These are phyloP conservation scores for Melanotaenia maccullochi DNA, from an alignment of 2,797 vertebrate genomes.

Conservation along the genomic window DNA sequence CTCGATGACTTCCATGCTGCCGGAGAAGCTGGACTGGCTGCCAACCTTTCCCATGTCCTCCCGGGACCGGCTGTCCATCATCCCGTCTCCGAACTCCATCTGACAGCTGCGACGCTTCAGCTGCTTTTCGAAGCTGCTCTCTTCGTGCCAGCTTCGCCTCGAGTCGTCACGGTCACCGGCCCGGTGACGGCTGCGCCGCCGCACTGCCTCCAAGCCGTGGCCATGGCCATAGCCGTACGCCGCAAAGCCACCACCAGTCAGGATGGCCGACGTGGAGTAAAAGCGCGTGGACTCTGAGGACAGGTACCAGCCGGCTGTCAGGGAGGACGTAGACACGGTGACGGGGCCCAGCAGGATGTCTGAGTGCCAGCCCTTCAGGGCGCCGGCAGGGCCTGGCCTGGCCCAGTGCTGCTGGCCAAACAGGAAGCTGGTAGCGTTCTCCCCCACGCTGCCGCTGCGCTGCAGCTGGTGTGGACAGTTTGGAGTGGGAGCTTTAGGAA, in stretches of 20 bases:
- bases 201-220: constrained; percentile 84
- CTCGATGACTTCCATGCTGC: constrained; percentile 97
- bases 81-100: constrained; percentile 93
- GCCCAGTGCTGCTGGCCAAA: constrained; percentile 90
- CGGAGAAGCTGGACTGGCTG: constrained; percentile 91
- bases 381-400: constrained; percentile 74
- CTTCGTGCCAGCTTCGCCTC: constrained; percentile 95
- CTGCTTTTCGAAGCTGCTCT: constrained; percentile 97
- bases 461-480: constrained; percentile 79
- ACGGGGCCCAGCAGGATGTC: constrained; percentile 90
- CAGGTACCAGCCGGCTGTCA: constrained; percentile 90
- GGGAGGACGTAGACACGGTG: constrained; percentile 77
- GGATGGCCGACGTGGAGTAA: constrained; percentile 88
- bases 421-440: constrained; percentile 85
- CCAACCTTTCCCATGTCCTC: constrained; percentile 88
- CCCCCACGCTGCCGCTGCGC: constrained; percentile 90
- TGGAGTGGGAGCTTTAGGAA: constrained; percentile 38
- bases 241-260: constrained; percentile 67
- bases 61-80: constrained; percentile 84
- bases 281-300: constrained; percentile 87
- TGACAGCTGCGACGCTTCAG: constrained; percentile 96
- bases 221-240: constrained; percentile 84
- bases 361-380: constrained; percentile 94
- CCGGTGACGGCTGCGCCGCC: constrained; percentile 86
- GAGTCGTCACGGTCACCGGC: constrained; percentile 87